Evolutionary conservation across 2,888 invertebrate genomes (phyloP).

Genomic region (Lydus trimaculatus): DNA sequence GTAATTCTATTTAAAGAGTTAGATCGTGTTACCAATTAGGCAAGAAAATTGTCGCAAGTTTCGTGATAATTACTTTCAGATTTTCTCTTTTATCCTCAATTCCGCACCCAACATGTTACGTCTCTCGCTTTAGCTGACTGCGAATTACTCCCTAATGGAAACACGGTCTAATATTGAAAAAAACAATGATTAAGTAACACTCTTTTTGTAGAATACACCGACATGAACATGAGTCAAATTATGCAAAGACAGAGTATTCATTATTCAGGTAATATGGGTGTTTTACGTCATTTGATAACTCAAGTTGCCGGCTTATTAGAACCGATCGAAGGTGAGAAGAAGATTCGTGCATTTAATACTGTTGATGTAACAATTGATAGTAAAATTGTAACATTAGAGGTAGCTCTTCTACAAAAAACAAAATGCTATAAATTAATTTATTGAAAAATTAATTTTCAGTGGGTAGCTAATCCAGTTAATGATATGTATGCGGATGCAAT

Average conservation of each 20-base stretch:
- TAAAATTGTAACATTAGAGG: conserved; percentile 85
- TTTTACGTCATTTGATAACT: conserved; percentile 77
- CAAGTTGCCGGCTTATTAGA: conserved; percentile 81
- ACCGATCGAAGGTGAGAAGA: conserved; percentile 72
- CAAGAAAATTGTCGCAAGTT: too few species aligned
- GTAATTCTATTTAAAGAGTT: conserved; percentile 65
- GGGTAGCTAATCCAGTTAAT: conserved; percentile 93
- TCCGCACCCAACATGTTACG: too few species aligned
- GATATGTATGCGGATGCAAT: conserved; percentile 99
- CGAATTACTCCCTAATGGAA: too few species aligned
- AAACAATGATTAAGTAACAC: not conserved
- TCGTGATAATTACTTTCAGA: too few species aligned
- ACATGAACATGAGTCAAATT: conserved; percentile 92
- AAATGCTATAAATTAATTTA: not conserved
- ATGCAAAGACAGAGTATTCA: conserved; percentile 91
- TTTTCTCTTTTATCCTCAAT: too few species aligned
- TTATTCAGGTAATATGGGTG: conserved; percentile 77
- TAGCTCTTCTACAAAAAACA: conserved; percentile 43
- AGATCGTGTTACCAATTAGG: too few species aligned
- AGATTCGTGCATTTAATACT: conserved; percentile 81
- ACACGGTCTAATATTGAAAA: too few species aligned
- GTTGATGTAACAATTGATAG: conserved; percentile 84
- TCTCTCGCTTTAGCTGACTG: too few species aligned
- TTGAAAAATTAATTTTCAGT: conserved; percentile 63
- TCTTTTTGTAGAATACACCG: conserved; percentile 83